phyloP scores from a whole-genome alignment of 2,888 invertebrate species.

The Agonopterix arenella region DNA sequence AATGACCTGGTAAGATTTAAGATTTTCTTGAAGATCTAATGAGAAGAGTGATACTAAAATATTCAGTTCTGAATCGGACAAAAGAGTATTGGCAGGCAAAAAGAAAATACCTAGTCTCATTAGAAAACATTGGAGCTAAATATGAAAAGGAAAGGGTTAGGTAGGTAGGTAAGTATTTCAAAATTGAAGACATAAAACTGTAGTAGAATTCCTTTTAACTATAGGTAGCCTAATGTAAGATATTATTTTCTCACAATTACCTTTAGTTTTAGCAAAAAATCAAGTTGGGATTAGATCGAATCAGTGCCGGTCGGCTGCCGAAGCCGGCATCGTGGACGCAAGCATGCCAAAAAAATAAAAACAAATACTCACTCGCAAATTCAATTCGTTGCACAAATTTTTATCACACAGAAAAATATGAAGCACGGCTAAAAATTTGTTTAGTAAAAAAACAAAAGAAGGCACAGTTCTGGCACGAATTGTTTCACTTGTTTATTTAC shows the following conservation, averaged over 20 bases:
- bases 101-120: no score
- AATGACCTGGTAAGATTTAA: no score
- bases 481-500: conserved; percentile 66
- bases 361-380: conserved; percentile 58
- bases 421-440: conserved; percentile 14
- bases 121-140: no score
- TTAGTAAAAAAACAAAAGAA: conserved; percentile 14
- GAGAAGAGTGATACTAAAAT: no score
- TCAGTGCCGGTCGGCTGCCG: conserved; percentile 44
- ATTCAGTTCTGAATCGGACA: no score
- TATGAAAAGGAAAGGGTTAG: no score
- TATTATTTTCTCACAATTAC: not conserved
- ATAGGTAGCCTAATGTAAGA: no score
- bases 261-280: conserved; percentile 11
- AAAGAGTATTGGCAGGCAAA: no score
- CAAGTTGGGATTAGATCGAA: conserved; percentile 44
- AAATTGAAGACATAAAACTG: no score
- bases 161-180: no score
- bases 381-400: conserved; percentile 51
- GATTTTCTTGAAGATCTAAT: no score
- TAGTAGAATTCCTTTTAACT: no score
- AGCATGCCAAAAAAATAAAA: conserved; percentile 52
- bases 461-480: conserved; percentile 36
- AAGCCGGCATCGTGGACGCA: conserved; percentile 21
- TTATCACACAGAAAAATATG: conserved; percentile 25